A percentile compares a stretch with the other conserved stretches of the same genome.
Evolutionary conservation across 53 echinoderm and acorn worm species (phyloP).

Genomic region (Hippasteria phrygiana): DNA sequence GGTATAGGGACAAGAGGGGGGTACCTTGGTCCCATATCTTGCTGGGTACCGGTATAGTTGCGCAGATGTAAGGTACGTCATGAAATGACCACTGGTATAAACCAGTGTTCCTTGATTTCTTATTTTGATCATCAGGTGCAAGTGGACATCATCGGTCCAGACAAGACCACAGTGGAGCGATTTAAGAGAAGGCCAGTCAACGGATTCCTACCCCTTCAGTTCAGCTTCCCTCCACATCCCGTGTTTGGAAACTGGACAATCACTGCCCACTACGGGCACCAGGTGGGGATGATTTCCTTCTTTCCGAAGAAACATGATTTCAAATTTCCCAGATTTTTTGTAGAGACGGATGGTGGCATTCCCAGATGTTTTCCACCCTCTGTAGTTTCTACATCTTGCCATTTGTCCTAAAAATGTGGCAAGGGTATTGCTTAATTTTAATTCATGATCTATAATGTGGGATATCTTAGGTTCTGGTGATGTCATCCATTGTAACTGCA

Average conservation of each 20-base stretch:
- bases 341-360: neutral
- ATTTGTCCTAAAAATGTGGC: no score
- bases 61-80: no score
- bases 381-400: no score
- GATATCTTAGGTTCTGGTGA: no score
- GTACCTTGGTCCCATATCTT: no score
- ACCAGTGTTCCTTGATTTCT: neutral
- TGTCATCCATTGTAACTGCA: no score
- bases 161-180: slow-evolving; percentile 55
- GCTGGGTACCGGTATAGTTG: no score
- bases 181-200: neutral
- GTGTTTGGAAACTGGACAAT: slow-evolving; percentile 78
- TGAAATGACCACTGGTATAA: neutral
- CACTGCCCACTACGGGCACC: slow-evolving; percentile 62
- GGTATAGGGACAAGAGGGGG: no score
- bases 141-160: slow-evolving; percentile 67
- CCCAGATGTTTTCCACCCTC: no score
- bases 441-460: no score
- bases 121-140: slow-evolving; percentile 29
- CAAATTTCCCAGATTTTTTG: neutral
- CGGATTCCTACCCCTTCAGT: slow-evolving; percentile 57
- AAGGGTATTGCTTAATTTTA: no score
- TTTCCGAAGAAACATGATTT: neutral
- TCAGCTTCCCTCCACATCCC: slow-evolving; percentile 66
- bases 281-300: slow-evolving; percentile 9